Percentiles rank a stretch among this genome's conserved stretches.
Conservation (phyloP, 2,113 vertebrate species). For the Dolichallabes microphthalmus region DNA sequence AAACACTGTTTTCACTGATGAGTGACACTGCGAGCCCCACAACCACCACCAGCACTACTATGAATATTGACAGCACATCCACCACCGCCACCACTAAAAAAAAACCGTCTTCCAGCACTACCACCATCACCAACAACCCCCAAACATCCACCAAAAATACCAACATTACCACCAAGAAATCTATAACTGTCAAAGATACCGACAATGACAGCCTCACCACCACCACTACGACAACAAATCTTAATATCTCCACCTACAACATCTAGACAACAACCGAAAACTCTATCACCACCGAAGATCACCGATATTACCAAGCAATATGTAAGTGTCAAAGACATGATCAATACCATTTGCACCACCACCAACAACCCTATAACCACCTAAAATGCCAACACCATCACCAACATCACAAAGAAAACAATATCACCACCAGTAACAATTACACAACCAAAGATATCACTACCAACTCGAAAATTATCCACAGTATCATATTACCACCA, state of each 20-base stretch:
- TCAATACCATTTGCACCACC: not conserved
- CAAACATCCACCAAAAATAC: not conserved
- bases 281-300: too few species aligned
- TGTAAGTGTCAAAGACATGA: not conserved
- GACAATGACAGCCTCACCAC: not conserved
- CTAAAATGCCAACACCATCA: too few species aligned
- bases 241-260: too few species aligned
- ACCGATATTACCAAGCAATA: too few species aligned
- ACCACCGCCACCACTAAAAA: not conserved
- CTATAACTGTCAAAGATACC: not conserved
- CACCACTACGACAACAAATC: too few species aligned
- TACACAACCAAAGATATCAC: too few species aligned
- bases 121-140: not conserved
- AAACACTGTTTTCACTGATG: not conserved
- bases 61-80: not conserved
- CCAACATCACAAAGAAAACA: too few species aligned
- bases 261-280: not conserved
- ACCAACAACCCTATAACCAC: not conserved
- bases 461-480: too few species aligned
- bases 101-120: not conserved
- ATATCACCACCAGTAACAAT: too few species aligned
- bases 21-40: not conserved
- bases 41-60: not conserved
- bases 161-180: not conserved
- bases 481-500: not conserved